Base-by-base conservation (phyloP, 2,888 invertebrate genomes). In the Trichogramma evanescens region DNA sequence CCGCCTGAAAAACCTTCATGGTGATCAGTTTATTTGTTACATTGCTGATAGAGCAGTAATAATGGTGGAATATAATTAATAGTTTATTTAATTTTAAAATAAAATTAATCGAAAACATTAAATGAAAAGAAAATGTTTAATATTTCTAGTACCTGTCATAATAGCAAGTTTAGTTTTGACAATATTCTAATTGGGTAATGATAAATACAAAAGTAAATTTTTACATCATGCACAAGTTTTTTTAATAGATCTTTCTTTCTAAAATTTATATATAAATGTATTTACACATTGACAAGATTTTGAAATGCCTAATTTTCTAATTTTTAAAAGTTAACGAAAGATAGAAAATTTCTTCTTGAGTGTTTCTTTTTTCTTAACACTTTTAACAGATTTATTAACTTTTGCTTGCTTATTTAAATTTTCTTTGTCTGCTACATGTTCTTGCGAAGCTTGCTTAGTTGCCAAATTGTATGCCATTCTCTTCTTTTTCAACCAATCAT, bases 1-100 rank as follows among this genome's bases (percentile, higher is more conserved):
- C 82, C 84, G 65, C 88, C 86, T 6, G 86, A 88, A 63, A 73
- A 80, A 67, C 92, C 91, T 59, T 84, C 88, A 8, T 93, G 92
- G 93, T 87, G 87, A 48, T 84, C 26, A 70, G 81, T 62, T 58
- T 8, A 38, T 58, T 51, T 48, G 26, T 26, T 26, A 26, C 1
- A 26, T 26, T 26, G 26, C 26, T 26, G 26, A 26, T 13, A 46
- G 50, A 52, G 44, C 26, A 26, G 50, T n/a, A 50, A 38, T 42
- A 38, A 50, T 58, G 5, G 39, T 50, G 40, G 13, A 55, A 56
- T 56, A 53, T 46, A 9, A 49, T 45, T 46, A 9, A 46, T 39
- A 63, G 43, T 40, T 56, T 10, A 56, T 59, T 54, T 57, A 46
- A 59, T 61, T 62, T 58, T 46, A 55, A 51, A 60, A 57, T 59